phyloP scores from a whole-genome alignment of 2,113 vertebrate genomes.

The Fukomys damarensis region DNA sequence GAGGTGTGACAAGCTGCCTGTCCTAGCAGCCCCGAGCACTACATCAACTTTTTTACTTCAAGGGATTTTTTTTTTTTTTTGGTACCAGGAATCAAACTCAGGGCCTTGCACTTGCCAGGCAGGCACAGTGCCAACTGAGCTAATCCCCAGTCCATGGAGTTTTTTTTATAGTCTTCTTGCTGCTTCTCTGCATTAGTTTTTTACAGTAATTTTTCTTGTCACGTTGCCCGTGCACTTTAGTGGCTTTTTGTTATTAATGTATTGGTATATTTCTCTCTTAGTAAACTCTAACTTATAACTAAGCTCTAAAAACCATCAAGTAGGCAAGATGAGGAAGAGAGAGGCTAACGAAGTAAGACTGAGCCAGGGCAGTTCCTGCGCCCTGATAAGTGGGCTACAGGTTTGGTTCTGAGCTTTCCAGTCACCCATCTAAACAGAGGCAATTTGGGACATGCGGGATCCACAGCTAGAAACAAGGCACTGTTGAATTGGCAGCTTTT shows the following conservation, averaged over 20 bases:
- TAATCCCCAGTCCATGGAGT: no score
- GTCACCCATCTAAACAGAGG: neutral
- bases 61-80: neutral
- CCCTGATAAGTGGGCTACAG: neutral
- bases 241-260: neutral
- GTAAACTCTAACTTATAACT: neutral
- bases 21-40: neutral
- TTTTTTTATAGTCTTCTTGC: neutral
- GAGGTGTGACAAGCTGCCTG: neutral
- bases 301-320: neutral
- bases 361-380: neutral
- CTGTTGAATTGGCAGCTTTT: neutral
- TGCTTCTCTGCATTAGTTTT: neutral
- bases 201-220: neutral
- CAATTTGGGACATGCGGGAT: neutral
- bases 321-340: neutral
- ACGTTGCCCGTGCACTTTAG: neutral
- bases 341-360: neutral
- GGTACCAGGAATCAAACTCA: no score
- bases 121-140: no score
- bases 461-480: neutral
- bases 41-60: neutral
- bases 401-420: slow-evolving; percentile 20
- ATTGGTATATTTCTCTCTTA: slow-evolving; percentile 3
- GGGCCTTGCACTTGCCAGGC: no score